Percentiles rank a stretch among this genome's conserved stretches.
These are phyloP conservation scores for Dendrolimus pini DNA, from an alignment of 2,888 invertebrate species.

Conservation along the genomic window DNA sequence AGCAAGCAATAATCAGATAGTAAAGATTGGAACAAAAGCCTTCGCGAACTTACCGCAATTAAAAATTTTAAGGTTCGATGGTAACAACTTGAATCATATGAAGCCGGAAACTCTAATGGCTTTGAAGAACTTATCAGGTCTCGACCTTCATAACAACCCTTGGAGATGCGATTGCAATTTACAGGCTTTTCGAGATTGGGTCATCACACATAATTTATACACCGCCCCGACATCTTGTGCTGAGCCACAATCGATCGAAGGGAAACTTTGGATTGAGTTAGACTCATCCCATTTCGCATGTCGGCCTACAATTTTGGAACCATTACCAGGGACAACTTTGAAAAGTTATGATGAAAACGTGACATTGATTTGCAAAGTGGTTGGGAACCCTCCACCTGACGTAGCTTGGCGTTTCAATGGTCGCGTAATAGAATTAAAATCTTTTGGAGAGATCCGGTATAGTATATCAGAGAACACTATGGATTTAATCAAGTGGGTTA, in stretches of 20 bases:
- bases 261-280: slow-evolving; percentile 85
- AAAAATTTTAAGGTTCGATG: slow-evolving; percentile 82
- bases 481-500: slow-evolving; percentile 77
- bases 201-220: slow-evolving; percentile 83
- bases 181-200: slow-evolving; percentile 86
- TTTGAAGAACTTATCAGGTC: slow-evolving; percentile 81
- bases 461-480: slow-evolving; percentile 57
- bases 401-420: slow-evolving; percentile 85
- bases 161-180: slow-evolving; percentile 94
- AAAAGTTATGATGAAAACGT: slow-evolving; percentile 82
- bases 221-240: slow-evolving; percentile 85
- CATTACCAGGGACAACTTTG: slow-evolving; percentile 75
- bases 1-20: slow-evolving; percentile 85
- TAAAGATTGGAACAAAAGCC: slow-evolving; percentile 81
- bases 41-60: slow-evolving; percentile 83
- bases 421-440: slow-evolving; percentile 71
- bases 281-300: slow-evolving; percentile 88
- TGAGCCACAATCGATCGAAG: slow-evolving; percentile 80
- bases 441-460: slow-evolving; percentile 70
- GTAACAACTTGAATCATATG: slow-evolving; percentile 85
- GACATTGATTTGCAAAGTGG: slow-evolving; percentile 85
- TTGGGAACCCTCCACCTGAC: slow-evolving; percentile 86
- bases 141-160: slow-evolving; percentile 88
- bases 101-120: slow-evolving; percentile 81
- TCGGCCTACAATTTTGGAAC: slow-evolving; percentile 84